Evolutionary conservation across 2,113 vertebrate species (phyloP), one percentile per base, ranked within the genome.

Genomic region (Loxodonta africana): DNA sequence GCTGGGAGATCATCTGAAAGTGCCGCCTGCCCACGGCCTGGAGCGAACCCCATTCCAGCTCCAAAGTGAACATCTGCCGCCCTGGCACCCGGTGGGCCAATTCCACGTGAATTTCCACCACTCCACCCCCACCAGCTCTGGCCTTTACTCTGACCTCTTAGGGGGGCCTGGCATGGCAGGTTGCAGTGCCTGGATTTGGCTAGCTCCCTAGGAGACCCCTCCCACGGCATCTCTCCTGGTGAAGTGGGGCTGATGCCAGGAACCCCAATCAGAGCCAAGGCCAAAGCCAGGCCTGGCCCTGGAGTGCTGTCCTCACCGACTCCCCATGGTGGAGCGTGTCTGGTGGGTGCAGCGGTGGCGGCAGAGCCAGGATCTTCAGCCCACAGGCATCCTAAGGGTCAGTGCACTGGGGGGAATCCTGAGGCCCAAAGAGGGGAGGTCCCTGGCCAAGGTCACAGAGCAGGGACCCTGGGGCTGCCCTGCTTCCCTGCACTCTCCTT

Each of bases 1-100:
- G 82, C 96, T 2, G 18, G 74, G 94, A 97, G 93, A 96, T 95
- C 97, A 96, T 98, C 98, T 98, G 91, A 98, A 98, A 89, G 91
- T 8, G 21, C 97, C 94, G 91, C 97, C 96, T 8, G 97, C 95
- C 97, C 90, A 51, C 74, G 21, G 93, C 93, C 98, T 96, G 80
- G 95, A 96, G 93, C 76, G 4, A 97, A 81, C 91, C 77, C 90
- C 95, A 46, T 67, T 46, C 95, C 71, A 86, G 69, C 96, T 96
- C 96, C 88, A 62, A 14, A n/a, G 67, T 0, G 60, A 97, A 97
- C 96, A 97, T 96, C 97, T 96, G 97, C 33, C 63, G 37, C 83
- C 69, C 93, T 97, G 95, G 96, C 97, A 84, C 65, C 1, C 0
- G 28, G 65, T 51, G 0, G 23, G 91, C 94, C 93, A 93, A 92